Evolutionary conservation across 2,113 vertebrate genomes (phyloP), one percentile per base, ranked within the genome.

Genomic region (Crotalus helleri): DNA sequence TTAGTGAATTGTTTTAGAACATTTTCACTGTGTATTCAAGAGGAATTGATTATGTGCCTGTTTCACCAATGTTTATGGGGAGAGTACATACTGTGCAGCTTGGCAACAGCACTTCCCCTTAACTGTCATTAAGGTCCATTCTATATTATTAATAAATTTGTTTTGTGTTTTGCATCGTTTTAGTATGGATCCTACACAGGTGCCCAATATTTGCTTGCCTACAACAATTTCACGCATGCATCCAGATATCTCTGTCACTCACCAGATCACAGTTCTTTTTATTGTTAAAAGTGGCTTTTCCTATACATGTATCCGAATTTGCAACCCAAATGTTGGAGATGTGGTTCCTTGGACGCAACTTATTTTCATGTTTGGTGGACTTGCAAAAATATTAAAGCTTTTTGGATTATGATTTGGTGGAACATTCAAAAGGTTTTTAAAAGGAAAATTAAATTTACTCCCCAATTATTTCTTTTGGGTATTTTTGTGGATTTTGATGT

Each of bases 1-100:
- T 69, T 81, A 87, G 81, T 93, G 95, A 94, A 93, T 95, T 96
- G 85, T 92, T 96, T 96, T 94, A 92, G 94, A 93, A 89, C 95
- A 92, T 51, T 29, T 90, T 95, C 93, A 95, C 93, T 93, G 57
- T 93, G 59, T 91, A 54, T 94, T 96, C 95, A 54, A 91, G 55
- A 89, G 94, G 95, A 94, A 94, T 87, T 90, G 93, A 57, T 29
- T 95, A 94, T 92, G 59, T 94, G 90, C 89, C 93, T 61, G 81
- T 92, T 19, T 90, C 26, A 9, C 57, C 87, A 90, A 92, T 95
- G 95, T 94, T 95, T 58, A 8, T 74, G 87, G 51, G 74, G 26
- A 5, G 24, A 92, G 15, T 12, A 44, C 23, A 39, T 11, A 85
- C 49, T 85, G 92, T 51, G 44, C 44, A 51, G 21, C 59, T 59